Evolutionary conservation across 2,888 invertebrate species (phyloP).

Genomic region (Coremacera marginata): DNA sequence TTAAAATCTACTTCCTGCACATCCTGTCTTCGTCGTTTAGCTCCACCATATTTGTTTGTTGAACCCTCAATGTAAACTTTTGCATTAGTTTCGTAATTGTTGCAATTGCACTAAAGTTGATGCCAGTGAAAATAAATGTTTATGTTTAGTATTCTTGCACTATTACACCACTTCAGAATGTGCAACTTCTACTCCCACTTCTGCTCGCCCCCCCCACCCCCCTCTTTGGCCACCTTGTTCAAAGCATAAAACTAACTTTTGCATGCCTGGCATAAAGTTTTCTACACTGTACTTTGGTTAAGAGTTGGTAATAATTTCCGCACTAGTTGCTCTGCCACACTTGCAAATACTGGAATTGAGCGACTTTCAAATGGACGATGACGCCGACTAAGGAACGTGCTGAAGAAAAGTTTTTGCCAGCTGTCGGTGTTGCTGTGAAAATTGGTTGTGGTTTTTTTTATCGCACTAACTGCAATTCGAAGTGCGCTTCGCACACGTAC

Average conservation of each 20-base stretch:
- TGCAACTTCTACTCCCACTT: neutral
- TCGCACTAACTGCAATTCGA: conserved; percentile 8
- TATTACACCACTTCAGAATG: neutral
- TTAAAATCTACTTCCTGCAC: conserved; percentile 20
- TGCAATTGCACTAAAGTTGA: conserved; percentile 7
- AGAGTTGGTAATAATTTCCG: conserved; percentile 34
- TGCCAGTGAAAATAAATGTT: conserved; percentile 8
- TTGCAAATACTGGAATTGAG: neutral
- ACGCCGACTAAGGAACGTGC: neutral
- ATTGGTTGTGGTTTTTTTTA: conserved; percentile 3
- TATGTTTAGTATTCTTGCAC: conserved; percentile 2
- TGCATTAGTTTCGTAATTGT: conserved; percentile 2
- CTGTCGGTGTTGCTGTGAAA: neutral
- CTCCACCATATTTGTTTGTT: conserved; percentile 20
- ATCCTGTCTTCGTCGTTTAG: neutral
- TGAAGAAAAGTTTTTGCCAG: conserved; percentile 4
- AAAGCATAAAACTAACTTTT: neutral
- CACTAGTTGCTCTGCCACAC: conserved; percentile 22
- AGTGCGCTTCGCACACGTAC: neutral
- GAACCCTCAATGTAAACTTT: conserved; percentile 10
- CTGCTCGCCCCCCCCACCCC: neutral
- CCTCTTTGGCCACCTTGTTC: neutral
- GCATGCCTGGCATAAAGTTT: neutral
- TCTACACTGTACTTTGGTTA: neutral
- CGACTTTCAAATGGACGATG: neutral